Evolutionary conservation across 92 coral and sea anemone genomes (phyloP).

Genomic region (Porites rus): DNA sequence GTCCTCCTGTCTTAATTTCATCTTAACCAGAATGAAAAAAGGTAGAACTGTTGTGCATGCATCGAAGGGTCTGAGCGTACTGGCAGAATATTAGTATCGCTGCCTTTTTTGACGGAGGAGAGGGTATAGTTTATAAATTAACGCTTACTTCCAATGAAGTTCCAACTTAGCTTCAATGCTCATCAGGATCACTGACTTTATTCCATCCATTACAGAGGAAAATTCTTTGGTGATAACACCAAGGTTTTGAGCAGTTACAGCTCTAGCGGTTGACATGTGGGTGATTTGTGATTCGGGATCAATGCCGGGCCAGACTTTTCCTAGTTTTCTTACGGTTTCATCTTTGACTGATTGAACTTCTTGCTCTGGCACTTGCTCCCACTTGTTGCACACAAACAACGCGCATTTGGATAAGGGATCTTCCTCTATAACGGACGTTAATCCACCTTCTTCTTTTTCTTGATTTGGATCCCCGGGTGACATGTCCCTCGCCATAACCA

Average conservation of each 20-base stretch:
- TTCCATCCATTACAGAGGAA: not conserved
- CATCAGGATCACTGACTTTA: not conserved
- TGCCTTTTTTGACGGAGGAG: not conserved
- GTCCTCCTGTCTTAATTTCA: no score
- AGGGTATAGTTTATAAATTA: not conserved
- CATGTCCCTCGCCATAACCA: not conserved
- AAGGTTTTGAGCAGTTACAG: slow-evolving; percentile 1
- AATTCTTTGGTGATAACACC: not conserved
- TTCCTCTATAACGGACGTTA: no score
- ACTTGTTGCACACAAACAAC: slow-evolving; percentile 35
- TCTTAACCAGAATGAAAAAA: no score
- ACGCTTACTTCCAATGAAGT: slow-evolving; percentile 15
- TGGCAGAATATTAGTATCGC: no score
- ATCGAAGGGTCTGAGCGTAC: no score
- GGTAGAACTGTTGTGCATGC: no score
- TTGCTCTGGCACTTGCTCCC: slow-evolving; percentile 13
- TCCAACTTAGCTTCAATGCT: slow-evolving; percentile 14
- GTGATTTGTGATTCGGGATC: slow-evolving; percentile 24
- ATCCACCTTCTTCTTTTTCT: not conserved
- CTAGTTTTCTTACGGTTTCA: not conserved
- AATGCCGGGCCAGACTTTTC: not conserved
- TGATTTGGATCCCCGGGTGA: not conserved
- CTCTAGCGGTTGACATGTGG: not conserved
- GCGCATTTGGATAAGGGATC: slow-evolving; percentile 13
- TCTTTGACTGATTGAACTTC: not conserved